Evolutionary conservation across 2,113 vertebrate species (phyloP), one percentile per base, ranked within the genome.

Genomic region (Gavialis gangeticus): DNA sequence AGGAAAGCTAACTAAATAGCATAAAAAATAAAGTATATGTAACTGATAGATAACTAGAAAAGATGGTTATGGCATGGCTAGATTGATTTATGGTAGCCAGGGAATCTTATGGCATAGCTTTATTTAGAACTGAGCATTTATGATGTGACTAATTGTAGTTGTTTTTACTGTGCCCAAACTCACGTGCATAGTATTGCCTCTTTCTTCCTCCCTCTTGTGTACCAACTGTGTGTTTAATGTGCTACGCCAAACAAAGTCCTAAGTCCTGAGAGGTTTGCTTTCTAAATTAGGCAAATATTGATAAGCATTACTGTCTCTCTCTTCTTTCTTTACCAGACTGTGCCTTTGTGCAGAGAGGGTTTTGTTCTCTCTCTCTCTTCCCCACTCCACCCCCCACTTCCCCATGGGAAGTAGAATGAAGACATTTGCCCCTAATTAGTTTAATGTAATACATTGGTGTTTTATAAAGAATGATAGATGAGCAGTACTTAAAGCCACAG

Each of bases 221-320:
- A 89, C 66, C 17, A 69, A 21, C 18, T n/a, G 30, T 69, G 30
- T 69, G 34, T 21, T 6, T 28, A 82, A 60, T 89, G 84, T 94
- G 88, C 12, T 87, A 63, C 79, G 94, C 92, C 92, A 63, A 94
- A 90, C 88, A 90, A 77, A 3, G 8, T 92, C 46, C 84, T 78
- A 71, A 88, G 56, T 67, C 57, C 84, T 79, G 84, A 75, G 28
- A 66, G 84, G 34, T 25, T 67, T 34, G 46, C 88, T 55, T 25
- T 88, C 89, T 89, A 55, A 84, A 79, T 58, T 54, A 21, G 12
- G 37, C 75, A 58, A 89, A 81, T 78, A 28, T 58, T 91, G 37
- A 88, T 62, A 79, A 15, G 14, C 27, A 77, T 71, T 75, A 12
- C 46, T 67, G 16, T 60, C 21, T 80, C 87, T 71, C 28, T 85